Evolutionary conservation across 2,888 invertebrate genomes (phyloP).

Genomic region (Cryptocephalus moraei): DNA sequence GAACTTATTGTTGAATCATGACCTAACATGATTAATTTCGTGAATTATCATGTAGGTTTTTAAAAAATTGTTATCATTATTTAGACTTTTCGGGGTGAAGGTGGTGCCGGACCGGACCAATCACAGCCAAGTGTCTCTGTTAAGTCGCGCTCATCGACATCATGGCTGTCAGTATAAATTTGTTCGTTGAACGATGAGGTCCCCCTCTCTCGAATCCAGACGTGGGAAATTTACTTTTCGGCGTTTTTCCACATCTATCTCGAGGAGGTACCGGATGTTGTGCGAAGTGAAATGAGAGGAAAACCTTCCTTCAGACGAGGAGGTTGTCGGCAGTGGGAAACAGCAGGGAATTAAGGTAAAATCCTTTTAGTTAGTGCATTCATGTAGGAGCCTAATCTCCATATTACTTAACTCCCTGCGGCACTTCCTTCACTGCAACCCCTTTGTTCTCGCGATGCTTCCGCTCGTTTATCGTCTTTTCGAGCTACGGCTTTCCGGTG

Average conservation of each 20-base stretch:
- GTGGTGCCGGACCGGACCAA: slow-evolving; percentile 43
- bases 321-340: no score
- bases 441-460: no score
- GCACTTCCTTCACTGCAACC: not conserved
- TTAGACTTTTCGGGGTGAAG: no score
- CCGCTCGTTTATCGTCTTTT: no score
- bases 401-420: slow-evolving; percentile 8
- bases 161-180: slow-evolving; percentile 98
- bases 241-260: slow-evolving; percentile 19
- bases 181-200: slow-evolving; percentile 77
- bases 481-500: no score
- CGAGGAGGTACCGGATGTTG: slow-evolving; percentile 32
- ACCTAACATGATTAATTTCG: no score
- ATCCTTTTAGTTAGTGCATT: not conserved
- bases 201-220: slow-evolving; percentile 59
- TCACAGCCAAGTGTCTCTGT: slow-evolving; percentile 57
- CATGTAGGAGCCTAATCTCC: slow-evolving; percentile 6
- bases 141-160: slow-evolving; percentile 79
- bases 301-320: no score
- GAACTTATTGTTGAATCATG: no score
- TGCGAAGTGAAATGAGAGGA: slow-evolving; percentile 20
- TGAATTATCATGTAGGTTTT: no score
- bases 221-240: slow-evolving; percentile 29
- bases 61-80: no score
- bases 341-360: slow-evolving; percentile 1